phyloP scores from a whole-genome alignment of 23 tunicate genomes.

The Aplidium turbinatum region DNA sequence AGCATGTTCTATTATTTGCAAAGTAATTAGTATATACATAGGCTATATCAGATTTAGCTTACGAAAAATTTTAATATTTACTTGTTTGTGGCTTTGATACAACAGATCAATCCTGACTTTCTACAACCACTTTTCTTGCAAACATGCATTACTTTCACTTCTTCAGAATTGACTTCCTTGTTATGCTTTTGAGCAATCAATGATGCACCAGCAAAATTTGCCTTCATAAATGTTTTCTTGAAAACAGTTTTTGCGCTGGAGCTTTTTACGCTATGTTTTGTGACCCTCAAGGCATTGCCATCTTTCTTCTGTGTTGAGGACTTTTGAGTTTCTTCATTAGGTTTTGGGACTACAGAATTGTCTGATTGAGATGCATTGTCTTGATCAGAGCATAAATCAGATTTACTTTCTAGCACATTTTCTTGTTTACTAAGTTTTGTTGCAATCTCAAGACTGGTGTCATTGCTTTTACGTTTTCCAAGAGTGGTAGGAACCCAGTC shows the following conservation, averaged over 20 bases:
- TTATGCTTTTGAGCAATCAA: background rate
- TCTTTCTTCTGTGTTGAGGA: background rate
- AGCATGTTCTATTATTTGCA: no score
- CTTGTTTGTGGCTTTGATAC: constrained; percentile 61
- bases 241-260: background rate
- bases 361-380: background rate
- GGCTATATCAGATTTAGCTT: no score
- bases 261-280: no score
- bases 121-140: constrained; percentile 82
- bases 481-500: background rate
- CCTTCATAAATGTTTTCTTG: background rate
- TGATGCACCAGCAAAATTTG: background rate
- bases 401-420: background rate
- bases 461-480: constrained; percentile 17
- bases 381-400: background rate
- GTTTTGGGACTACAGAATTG: background rate
- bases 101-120: constrained; percentile 48
- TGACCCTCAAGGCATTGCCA: no score
- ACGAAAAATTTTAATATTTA: no score
- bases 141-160: constrained; percentile 35
- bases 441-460: background rate
- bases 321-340: background rate
- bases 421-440: no score
- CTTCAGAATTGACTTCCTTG: background rate
- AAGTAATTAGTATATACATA: no score